Evolutionary conservation across 2,797 vertebrate genomes (phyloP), one percentile per base, ranked within the genome.

Genomic region (Bovichtus diacanthus): DNA sequence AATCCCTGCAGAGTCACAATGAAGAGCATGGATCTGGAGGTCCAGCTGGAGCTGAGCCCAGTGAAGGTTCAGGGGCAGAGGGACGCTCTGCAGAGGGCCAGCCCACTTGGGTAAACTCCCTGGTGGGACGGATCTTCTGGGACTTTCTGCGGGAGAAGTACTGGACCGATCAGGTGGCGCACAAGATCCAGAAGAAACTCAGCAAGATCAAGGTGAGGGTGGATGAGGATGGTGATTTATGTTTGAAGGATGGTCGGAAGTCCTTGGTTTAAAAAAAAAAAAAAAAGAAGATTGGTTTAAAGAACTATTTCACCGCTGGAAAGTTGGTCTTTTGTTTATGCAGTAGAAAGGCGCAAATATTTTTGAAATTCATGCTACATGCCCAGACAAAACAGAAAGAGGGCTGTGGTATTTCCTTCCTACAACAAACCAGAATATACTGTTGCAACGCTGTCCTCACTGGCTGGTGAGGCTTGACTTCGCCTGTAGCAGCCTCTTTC

Each of bases 141-240:
- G 96, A 97, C 90, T 96, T 97, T 83, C 94, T 97, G 5, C 79
- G 85, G 27, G 96, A 97, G 81, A 95, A 84, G 34, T 97, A 96
- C 92, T 97, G 96, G 97, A 94, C 93, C 0, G 94, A 97, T 84
- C 95, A 94, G 83, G 96, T 97, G 84, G 95, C 95, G 11, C 92
- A 90, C 85, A 97, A 97, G 92, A 95, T 97, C 85, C 97, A 97
- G 88, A 97, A 96, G 91, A 97, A 97, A 76, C 70, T 97, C 63
- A 94, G 94, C 85, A 96, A 96, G 90, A 97, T 97, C 82, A 95
- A 96, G 96, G 96, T 97, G 87, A 83, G 74, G 10, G n/a, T 18
- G 49, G 53, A 21, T 23, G 51, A 75, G 38, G 5, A 23, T 1
- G 9, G 23, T 2, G 0, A 31, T 36, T 53, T 49, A 7, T 44